Evolutionary conservation across 2,113 vertebrate genomes (phyloP).

Genomic region (Thinocorus orbignyianus): DNA sequence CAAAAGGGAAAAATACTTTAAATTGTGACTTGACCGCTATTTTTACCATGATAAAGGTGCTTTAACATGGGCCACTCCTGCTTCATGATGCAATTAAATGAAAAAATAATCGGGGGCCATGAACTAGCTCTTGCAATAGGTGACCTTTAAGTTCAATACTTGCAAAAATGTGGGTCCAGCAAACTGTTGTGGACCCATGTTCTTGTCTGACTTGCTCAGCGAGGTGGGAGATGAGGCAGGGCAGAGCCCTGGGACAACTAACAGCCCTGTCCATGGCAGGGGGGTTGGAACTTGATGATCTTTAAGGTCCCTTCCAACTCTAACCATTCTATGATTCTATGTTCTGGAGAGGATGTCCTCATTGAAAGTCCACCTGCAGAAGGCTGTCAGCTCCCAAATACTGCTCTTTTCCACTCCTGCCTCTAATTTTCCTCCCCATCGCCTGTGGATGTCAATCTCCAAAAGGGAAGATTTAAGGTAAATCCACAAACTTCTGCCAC

Average conservation of each 20-base stretch:
- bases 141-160: background rate
- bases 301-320: too few species aligned
- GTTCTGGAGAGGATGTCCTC: background rate
- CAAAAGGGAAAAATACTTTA: background rate
- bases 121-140: background rate
- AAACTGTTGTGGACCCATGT: background rate
- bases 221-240: background rate
- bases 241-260: background rate
- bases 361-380: background rate
- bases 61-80: background rate
- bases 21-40: background rate
- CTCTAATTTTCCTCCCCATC: background rate
- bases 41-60: background rate
- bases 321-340: too few species aligned
- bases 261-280: too few species aligned
- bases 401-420: background rate
- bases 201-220: rapidly evolving
- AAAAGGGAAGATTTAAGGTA: background rate
- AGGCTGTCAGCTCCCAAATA: background rate
- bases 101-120: background rate
- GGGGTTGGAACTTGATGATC: too few species aligned
- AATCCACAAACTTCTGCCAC: background rate
- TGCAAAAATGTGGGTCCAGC: background rate
- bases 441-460: background rate
- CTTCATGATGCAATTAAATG: background rate